Percentiles rank a stretch among this genome's conserved stretches.
Conservation (phyloP, 2,888 invertebrate genomes). For the Merodon equestris region DNA sequence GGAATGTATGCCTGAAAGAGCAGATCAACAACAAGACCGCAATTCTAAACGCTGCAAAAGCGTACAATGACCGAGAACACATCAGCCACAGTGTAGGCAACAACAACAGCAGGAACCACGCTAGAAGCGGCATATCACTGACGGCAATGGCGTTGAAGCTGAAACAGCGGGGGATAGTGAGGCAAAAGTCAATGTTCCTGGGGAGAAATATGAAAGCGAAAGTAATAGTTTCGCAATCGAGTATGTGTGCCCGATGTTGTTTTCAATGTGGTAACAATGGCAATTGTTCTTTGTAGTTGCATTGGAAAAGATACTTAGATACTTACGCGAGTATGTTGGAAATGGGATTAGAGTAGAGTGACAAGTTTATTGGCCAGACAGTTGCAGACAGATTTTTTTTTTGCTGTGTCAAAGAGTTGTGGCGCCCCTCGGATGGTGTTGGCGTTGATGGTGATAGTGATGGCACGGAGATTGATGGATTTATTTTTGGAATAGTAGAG, state of each 20-base stretch:
- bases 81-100: neutral
- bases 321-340: slow-evolving; percentile 14
- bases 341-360: slow-evolving; percentile 18
- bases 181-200: slow-evolving; percentile 39
- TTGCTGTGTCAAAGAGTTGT: slow-evolving; percentile 25
- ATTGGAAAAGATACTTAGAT: slow-evolving; percentile 21
- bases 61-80: neutral
- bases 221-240: slow-evolving; percentile 58
- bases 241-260: neutral
- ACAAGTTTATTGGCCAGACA: slow-evolving; percentile 63
- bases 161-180: neutral
- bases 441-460: neutral
- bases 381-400: slow-evolving; percentile 44
- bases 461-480: slow-evolving; percentile 40
- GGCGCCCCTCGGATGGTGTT: neutral
- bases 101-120: neutral
- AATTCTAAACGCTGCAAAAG: neutral
- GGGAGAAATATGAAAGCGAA: slow-evolving; percentile 50
- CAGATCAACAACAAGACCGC: slow-evolving; percentile 39
- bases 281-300: slow-evolving; percentile 12
- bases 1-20: slow-evolving; percentile 9
- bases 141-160: neutral
- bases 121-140: too few species aligned
- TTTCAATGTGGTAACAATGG: slow-evolving; percentile 6
- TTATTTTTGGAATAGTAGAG: slow-evolving; percentile 7